phyloP scores from a whole-genome alignment of 2,888 invertebrate genomes.

The Nasonovia ribisnigri region DNA sequence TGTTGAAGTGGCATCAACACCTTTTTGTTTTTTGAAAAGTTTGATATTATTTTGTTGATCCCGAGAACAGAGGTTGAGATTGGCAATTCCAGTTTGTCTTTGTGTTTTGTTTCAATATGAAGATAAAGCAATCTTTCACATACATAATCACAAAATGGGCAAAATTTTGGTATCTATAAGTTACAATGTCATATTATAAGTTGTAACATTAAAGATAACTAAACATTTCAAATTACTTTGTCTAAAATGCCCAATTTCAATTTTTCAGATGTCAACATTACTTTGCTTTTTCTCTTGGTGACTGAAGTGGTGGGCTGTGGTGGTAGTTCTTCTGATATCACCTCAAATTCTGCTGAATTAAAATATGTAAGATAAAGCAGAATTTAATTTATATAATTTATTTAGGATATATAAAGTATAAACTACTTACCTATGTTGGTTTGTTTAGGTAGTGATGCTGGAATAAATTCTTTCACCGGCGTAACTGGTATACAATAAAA shows the following conservation, averaged over 20 bases:
- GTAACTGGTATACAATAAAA: background rate
- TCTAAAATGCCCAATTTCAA: background rate
- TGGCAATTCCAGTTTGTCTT: background rate
- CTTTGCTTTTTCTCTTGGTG: background rate
- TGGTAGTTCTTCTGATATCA: background rate
- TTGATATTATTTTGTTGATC: background rate
- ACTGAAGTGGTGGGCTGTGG: background rate
- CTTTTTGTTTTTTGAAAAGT: background rate
- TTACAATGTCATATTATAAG: background rate
- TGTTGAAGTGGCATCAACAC: background rate
- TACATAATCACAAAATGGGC: conserved; percentile 1
- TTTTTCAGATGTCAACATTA: background rate
- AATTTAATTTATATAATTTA: background rate
- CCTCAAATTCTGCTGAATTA: background rate
- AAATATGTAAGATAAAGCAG: background rate
- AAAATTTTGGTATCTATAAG: background rate
- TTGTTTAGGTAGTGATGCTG: background rate
- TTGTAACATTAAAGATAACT: background rate
- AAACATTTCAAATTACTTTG: background rate
- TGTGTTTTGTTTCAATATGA: background rate
- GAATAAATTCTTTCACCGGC: background rate
- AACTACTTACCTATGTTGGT: background rate
- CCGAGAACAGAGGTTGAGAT: background rate
- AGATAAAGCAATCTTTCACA: background rate
- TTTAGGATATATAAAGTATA: background rate